phyloP scores from a whole-genome alignment of 2,888 invertebrate genomes.

The Melanargia galathea region DNA sequence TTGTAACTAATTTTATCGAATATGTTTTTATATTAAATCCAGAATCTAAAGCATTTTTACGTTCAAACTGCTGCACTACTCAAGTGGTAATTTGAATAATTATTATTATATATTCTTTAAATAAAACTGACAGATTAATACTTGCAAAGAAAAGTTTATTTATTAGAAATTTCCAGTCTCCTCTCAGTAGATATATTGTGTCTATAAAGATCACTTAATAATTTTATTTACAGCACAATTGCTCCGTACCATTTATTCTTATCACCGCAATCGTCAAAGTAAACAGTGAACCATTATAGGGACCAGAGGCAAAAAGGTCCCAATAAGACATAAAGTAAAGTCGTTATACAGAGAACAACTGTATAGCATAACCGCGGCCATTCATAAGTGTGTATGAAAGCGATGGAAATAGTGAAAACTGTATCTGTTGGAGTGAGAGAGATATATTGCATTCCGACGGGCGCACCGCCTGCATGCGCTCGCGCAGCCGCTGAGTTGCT shows the following conservation, averaged over 20 bases:
- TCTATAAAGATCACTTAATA: neutral
- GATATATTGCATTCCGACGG: constrained; percentile 76
- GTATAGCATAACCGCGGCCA: constrained; percentile 62
- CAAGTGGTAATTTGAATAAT: neutral
- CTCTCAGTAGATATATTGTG: neutral
- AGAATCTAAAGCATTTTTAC: neutral
- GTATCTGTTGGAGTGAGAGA: constrained; percentile 70
- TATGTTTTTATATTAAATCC: neutral
- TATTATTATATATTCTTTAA: neutral
- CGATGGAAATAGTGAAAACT: constrained; percentile 65
- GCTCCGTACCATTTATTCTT: constrained; percentile 1
- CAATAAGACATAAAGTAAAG: constrained; percentile 47
- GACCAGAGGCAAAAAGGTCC: constrained; percentile 51
- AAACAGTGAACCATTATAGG: constrained; percentile 48
- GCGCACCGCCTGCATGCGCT: constrained; percentile 51
- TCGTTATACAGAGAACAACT: constrained; percentile 58
- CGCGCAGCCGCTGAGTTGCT: constrained; percentile 45
- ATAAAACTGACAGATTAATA: neutral
- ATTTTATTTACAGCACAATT: neutral
- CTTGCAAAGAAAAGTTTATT: no score
- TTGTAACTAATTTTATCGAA: neutral
- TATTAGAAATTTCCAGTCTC: no score
- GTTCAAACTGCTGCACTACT: neutral
- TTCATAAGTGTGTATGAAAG: constrained; percentile 71
- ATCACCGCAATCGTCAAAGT: constrained; percentile 29